Percentiles rank a stretch among this genome's conserved stretches.
Evolutionary conservation across 2,797 vertebrate genomes (phyloP).

Genomic region (Columba guinea): DNA sequence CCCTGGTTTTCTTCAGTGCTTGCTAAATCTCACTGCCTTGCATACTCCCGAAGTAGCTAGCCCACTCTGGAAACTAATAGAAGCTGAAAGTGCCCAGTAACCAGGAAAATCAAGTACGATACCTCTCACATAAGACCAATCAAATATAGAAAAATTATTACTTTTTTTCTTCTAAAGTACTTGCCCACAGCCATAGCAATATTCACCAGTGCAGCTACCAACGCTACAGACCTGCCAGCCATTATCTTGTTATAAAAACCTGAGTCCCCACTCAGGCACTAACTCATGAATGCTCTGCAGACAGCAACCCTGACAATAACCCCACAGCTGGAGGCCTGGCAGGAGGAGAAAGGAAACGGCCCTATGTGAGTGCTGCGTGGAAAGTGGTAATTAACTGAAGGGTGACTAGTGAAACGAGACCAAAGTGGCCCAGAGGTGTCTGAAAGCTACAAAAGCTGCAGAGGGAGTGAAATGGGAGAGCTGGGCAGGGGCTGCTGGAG

Average conservation of each 20-base stretch:
- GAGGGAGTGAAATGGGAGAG: background rate
- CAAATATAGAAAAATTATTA: background rate
- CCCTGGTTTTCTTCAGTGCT: background rate
- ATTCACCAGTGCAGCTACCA: background rate
- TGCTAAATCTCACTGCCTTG: background rate
- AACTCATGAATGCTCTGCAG: background rate
- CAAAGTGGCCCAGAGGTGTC: background rate
- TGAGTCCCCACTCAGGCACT: background rate
- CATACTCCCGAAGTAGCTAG: background rate
- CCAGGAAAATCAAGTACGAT: background rate
- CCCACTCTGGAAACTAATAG: background rate
- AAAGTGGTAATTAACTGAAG: background rate
- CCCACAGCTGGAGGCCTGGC: background rate
- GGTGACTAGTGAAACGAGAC: background rate
- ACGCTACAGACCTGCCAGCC: background rate
- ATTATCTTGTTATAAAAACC: background rate
- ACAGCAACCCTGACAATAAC: background rate
- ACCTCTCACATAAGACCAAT: background rate
- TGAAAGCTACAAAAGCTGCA: background rate
- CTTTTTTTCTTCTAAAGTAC: background rate
- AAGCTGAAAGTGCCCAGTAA: background rate
- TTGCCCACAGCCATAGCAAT: background rate
- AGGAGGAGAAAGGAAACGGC: background rate
- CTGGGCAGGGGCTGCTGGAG: background rate
- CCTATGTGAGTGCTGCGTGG: fast-evolving